Conservation (phyloP, 2,888 invertebrate species). For the Lobophora halterata region DNA sequence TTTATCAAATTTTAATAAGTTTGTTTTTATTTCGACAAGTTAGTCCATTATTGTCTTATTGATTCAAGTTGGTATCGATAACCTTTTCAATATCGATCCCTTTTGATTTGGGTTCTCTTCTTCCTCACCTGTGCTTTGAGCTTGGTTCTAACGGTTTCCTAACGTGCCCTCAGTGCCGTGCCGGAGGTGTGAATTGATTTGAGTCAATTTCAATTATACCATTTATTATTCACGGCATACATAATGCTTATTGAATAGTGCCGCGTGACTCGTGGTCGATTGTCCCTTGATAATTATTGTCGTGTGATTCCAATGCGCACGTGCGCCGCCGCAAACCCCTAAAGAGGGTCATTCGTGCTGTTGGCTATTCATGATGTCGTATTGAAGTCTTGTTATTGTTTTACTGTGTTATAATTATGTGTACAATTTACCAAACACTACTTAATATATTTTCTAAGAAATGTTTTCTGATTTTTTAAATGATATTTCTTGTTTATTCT, state of each 20-base stretch:
- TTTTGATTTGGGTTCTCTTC: too few relatives aligned
- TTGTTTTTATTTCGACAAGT: too few relatives aligned
- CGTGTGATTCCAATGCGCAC: constrained; percentile 63
- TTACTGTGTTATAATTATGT: constrained; percentile 1
- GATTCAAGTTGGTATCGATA: too few relatives aligned
- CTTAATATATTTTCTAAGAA: too few relatives aligned
- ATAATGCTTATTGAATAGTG: constrained; percentile 49
- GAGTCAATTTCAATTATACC: constrained; percentile 47
- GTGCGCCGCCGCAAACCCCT: constrained; percentile 57
- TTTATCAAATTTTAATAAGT: constrained; percentile 48
- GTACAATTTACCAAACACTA: too few relatives aligned
- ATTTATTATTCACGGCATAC: constrained; percentile 65
- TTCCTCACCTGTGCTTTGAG: constrained; percentile 11
- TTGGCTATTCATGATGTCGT: constrained; percentile 39
- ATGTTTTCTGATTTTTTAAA: too few relatives aligned
- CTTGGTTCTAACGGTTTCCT: constrained; percentile 13
- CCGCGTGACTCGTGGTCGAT: constrained; percentile 69
- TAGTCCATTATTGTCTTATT: too few relatives aligned
- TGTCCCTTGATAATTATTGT: constrained; percentile 62
- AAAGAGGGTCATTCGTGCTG: constrained; percentile 67
- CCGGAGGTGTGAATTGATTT: constrained; percentile 26
- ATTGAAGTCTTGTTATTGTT: constrained; percentile 4
- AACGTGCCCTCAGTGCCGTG: constrained; percentile 18
- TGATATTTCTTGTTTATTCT: too few relatives aligned
- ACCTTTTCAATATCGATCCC: too few relatives aligned